These are phyloP conservation scores for Scatophagus argus DNA, from an alignment of 2,113 vertebrate species.

Conservation along the genomic window DNA sequence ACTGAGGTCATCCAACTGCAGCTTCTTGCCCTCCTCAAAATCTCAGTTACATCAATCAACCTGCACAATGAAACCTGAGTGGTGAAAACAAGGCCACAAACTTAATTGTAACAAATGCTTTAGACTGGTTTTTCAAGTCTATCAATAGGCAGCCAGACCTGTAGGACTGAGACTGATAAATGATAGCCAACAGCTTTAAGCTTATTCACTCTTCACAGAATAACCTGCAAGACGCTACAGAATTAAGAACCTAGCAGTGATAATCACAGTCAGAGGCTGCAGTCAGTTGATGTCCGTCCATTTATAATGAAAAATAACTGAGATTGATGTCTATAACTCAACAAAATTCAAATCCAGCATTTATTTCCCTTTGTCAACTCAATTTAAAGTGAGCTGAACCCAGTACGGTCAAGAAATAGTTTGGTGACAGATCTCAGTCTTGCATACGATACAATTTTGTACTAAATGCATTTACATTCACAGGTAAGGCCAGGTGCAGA, in stretches of 20 bases:
- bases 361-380: neutral
- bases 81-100: neutral
- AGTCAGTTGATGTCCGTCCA: neutral
- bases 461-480: slow-evolving; percentile 44
- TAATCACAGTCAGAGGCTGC: neutral
- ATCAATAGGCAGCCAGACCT: neutral
- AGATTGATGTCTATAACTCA: neutral
- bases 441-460: slow-evolving; percentile 16
- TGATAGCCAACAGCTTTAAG: neutral
- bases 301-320: neutral
- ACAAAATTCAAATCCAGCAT: neutral
- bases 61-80: neutral
- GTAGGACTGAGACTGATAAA: neutral
- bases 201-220: neutral
- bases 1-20: neutral
- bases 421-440: neutral
- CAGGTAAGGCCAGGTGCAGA: slow-evolving; percentile 24
- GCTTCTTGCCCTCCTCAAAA: neutral
- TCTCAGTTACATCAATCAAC: neutral
- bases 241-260: neutral
- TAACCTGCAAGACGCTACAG: too few relatives aligned
- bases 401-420: neutral
- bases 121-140: neutral
- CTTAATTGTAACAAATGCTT: neutral
- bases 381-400: slow-evolving; percentile 7